Evolutionary conservation across 2,888 invertebrate species (phyloP).

Genomic region (Cenopis cana): DNA sequence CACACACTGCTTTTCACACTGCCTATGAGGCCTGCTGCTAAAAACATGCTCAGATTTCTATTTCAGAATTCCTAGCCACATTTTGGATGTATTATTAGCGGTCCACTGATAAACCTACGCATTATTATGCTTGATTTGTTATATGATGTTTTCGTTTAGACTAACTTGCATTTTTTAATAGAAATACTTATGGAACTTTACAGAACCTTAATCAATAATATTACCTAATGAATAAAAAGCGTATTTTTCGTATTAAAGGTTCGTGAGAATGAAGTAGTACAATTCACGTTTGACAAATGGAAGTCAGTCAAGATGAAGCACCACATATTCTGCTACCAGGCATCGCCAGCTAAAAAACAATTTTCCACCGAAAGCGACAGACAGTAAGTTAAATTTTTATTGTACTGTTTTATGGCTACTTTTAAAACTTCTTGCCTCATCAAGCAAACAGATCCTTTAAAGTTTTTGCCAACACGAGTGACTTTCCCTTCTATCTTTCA

Average conservation of each 20-base stretch:
- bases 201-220: not conserved
- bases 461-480: not conserved
- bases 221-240: too few species aligned
- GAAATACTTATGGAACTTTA: not conserved
- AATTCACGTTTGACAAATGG: conserved; percentile 94
- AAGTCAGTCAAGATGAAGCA: conserved; percentile 94
- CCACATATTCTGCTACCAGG: conserved; percentile 95
- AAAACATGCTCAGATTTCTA: not conserved
- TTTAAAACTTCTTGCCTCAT: conserved; percentile 9
- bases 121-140: too few species aligned
- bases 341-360: conserved; percentile 92
- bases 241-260: conserved; percentile 75
- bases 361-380: conserved; percentile 91
- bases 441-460: not conserved
- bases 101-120: too few species aligned
- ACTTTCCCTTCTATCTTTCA: not conserved
- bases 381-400: conserved; percentile 67
- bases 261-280: conserved; percentile 92
- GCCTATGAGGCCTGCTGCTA: too few species aligned
- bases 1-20: too few species aligned
- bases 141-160: not conserved
- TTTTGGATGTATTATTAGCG: too few species aligned
- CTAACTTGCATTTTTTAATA: not conserved
- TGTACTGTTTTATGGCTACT: not conserved
- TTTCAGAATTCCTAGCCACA: not conserved